Evolutionary conservation across 1,140 invertebrate genomes (phyloP), one percentile per base, ranked within the genome.

Genomic region (Aricia agestis): DNA sequence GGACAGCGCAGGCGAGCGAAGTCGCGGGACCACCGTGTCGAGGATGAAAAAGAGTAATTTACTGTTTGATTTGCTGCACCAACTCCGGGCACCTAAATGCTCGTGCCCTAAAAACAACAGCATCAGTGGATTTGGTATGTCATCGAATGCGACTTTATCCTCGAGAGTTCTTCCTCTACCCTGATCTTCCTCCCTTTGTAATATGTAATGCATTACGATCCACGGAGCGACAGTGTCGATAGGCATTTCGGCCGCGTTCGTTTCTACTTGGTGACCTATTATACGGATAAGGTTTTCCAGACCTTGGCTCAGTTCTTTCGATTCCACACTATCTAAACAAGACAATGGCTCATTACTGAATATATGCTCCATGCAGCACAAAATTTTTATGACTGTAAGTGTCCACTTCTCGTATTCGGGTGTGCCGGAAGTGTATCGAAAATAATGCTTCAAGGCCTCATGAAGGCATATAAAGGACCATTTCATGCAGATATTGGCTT

Each of bases 71-170:
- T 93, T 93, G 58, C 94, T 94, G 84, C 98, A 98, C 95, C 95
- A 97, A 63, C 94, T 82, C 86, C 90, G 94, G 86, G 92, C 93
- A 74, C 96, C 96, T 45, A 98, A 92, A 84, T 97, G 96, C 75
- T 98, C 96, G 90, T 98, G 98, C 13, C 94, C 96, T 70, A 95
- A 95, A 78, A 97, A 95, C 45, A 98, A 92, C 65, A 98, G 93
- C 87, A 95, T 94, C 1, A 98, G 90, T 5, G 97, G 97, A 15
- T 95, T 92, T 7, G 96, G 96, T 32, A 97, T 89, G 19, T 94
- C 93, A 36, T 94, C 93, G 72, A 94, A 93, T 66, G 74, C 72
- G 6, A 89, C 87, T 45, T 92, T 93, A 65, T 93, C 90, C 57
- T 93, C 92, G 15, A 71, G 32, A 45, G 74, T 70, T 68, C 83